These are phyloP conservation scores for Oscheius sp. DNA, from an alignment of 2,888 invertebrate species.

Conservation along the genomic window DNA sequence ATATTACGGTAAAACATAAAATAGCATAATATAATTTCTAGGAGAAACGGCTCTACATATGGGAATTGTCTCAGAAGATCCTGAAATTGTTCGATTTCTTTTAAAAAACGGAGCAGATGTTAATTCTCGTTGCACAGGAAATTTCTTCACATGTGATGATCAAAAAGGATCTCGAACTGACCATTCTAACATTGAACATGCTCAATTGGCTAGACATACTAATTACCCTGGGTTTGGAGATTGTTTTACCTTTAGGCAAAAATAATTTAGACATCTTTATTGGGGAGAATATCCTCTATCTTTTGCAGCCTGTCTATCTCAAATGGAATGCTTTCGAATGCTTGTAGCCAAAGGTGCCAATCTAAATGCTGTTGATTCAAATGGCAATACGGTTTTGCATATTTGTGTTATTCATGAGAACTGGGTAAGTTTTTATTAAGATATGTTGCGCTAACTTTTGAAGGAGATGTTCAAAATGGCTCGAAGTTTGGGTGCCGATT, in stretches of 20 bases:
- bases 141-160: constrained; percentile 97
- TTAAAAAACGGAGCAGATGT: constrained; percentile 83
- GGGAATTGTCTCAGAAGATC: constrained; percentile 97
- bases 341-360: constrained; percentile 92
- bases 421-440: constrained; percentile 62
- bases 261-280: constrained; percentile 83
- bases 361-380: constrained; percentile 91
- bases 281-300: constrained; percentile 97
- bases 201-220: constrained; percentile 82
- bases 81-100: constrained; percentile 93
- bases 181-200: constrained; percentile 88
- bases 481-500: constrained; percentile 87
- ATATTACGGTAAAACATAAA: constrained; percentile 53
- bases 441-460: no score
- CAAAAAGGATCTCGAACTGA: constrained; percentile 82
- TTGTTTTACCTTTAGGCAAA: neutral
- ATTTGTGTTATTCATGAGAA: constrained; percentile 95
- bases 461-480: constrained; percentile 87
- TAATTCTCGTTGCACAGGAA: constrained; percentile 80
- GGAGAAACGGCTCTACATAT: constrained; percentile 79
- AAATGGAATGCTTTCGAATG: constrained; percentile 94
- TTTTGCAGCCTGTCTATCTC: constrained; percentile 93
- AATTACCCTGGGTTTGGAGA: constrained; percentile 81
- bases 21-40: constrained; percentile 16
- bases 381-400: constrained; percentile 94